Percentiles rank a stretch among this genome's conserved stretches.
These are phyloP conservation scores for Astreopora myriophthalma DNA, from an alignment of 64 coral and sea anemone species.

Conservation along the genomic window DNA sequence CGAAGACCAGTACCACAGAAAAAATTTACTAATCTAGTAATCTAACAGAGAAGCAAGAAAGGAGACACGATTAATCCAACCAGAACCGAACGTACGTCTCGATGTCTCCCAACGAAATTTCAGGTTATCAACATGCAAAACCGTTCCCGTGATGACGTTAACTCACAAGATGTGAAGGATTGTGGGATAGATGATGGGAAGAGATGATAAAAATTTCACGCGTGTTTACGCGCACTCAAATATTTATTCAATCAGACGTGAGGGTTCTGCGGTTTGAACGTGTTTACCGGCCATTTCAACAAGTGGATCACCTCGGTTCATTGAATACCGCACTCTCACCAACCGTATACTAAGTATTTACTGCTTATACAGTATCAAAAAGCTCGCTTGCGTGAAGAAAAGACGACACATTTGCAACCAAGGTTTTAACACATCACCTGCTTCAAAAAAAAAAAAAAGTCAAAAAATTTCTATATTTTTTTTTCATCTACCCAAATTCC, in stretches of 20 bases:
- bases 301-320: conserved; percentile 18
- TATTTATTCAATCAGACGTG: not conserved
- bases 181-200: not conserved
- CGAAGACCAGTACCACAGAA: not conserved
- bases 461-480: too few species aligned
- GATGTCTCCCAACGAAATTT: conserved; percentile 13
- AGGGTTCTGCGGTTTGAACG: not conserved
- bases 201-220: not conserved
- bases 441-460: too few species aligned
- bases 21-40: not conserved
- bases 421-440: too few species aligned
- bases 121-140: not conserved
- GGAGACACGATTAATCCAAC: not conserved
- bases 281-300: not conserved
- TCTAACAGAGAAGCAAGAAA: not conserved
- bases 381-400: not conserved
- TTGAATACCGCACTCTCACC: not conserved
- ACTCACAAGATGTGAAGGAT: conserved; percentile 9
- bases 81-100: not conserved
- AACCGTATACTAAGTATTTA: too few species aligned
- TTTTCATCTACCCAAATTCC: too few species aligned
- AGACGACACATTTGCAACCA: not conserved
- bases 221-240: conserved; percentile 4
- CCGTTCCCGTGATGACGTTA: conserved; percentile 49
- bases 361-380: not conserved